A percentile compares a stretch with the other conserved stretches of the same genome.
phyloP scores from a whole-genome alignment of 2,888 invertebrate species.

The Cheiracanthium punctorium region DNA sequence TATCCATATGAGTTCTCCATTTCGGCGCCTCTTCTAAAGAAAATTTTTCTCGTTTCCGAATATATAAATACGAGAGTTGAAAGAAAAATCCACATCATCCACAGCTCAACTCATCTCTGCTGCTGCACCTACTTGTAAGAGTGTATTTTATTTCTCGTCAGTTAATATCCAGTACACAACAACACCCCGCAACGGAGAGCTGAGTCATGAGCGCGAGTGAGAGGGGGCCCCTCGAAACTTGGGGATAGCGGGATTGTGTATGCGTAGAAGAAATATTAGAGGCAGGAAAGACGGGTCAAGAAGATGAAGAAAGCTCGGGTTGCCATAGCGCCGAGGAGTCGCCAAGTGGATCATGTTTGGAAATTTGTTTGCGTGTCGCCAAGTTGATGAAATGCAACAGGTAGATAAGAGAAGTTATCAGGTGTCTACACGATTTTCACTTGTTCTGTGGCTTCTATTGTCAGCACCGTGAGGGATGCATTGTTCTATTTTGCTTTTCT shows the following conservation, averaged over 20 bases:
- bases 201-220: neutral
- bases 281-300: neutral
- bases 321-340: neutral
- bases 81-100: no score
- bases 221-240: neutral
- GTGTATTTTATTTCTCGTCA: neutral
- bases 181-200: neutral
- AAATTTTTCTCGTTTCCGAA: no score
- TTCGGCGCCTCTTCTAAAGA: no score
- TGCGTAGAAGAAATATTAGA: neutral
- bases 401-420: neutral
- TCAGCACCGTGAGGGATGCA: no score
- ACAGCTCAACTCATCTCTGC: no score
- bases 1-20: no score
- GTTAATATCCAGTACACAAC: neutral
- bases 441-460: no score
- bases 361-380: neutral
- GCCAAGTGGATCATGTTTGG: neutral
- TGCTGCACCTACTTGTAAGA: no score
- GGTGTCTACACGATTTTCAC: neutral
- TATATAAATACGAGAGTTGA: no score
- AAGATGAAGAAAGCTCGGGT: neutral
- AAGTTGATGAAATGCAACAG: neutral
- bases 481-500: no score
- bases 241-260: neutral